Base-by-base conservation (phyloP, 2,888 invertebrate species). In the Synanthedon myopaeformis region DNA sequence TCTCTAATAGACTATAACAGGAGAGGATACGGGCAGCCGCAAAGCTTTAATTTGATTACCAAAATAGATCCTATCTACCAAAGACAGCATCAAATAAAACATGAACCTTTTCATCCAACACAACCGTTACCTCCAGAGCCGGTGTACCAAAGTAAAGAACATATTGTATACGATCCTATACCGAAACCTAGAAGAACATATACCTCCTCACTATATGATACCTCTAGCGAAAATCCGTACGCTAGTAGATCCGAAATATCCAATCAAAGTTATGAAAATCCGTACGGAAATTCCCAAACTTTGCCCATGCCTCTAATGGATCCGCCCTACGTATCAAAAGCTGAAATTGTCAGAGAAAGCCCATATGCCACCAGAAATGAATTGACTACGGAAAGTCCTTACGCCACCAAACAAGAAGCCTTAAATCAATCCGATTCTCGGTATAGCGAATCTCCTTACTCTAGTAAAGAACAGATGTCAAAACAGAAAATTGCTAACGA, bases 41-140 rank as follows among this genome's bases (percentile, higher is more conserved):
- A 76, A 60, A 83, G 72, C 75, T 88, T 86, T 76, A 89, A 89
- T 69, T 79, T 89, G 82, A 88, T 89, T 64, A 88, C 88, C 72
- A 87, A 87, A 79, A 89, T 89, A 77, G 88, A 89, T 65, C 88
- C 88, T 50, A 83, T 88, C 65, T 89, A 88, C 84, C 88, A 88
- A 85, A 84, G 88, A 79, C 83, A 82, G 55, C 82, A 84, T 58
- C 86, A 87, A 71, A 74, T 71, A 55, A 85, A 83, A 67, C 87
- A 88, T 55, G 88, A 88, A 76, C 84, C 85, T 17, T 88, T 88
- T 69, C 82, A 82, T 59, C 88, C 88, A 52, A 78, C 84, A 52
- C 87, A 86, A 75, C 83, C 86, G 50, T 74, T 86, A 85, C 87
- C 86, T 82, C 85, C 82, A 67, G 88, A 88, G 74, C 87, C 87